These are phyloP conservation scores for Toxotes jaculatrix DNA, from an alignment of 2,113 vertebrate species.

Conservation along the genomic window DNA sequence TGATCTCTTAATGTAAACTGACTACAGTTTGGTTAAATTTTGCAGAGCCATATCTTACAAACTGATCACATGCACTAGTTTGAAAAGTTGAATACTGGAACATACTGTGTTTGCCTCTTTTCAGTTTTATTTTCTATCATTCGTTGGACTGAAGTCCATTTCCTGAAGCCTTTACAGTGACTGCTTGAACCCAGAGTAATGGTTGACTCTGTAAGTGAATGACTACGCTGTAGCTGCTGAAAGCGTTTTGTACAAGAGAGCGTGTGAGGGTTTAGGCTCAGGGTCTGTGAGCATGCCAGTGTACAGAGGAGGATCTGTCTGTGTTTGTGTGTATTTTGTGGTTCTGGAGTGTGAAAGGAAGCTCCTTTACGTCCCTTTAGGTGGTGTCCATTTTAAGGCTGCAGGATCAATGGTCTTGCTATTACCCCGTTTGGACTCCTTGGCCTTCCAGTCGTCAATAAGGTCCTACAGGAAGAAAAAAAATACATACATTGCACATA, in stretches of 20 bases:
- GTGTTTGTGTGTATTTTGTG: constrained; percentile 19
- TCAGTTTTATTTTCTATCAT: background rate
- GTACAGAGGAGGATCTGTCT: constrained; percentile 19
- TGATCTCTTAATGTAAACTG: no score
- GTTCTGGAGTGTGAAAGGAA: constrained; percentile 24
- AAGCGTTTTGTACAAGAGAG: constrained; percentile 31
- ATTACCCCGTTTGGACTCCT: constrained; percentile 94
- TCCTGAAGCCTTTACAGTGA: background rate
- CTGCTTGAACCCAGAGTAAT: constrained; percentile 53
- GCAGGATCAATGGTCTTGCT: constrained; percentile 94
- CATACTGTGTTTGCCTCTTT: background rate
- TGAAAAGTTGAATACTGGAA: background rate
- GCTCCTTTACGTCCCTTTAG: constrained; percentile 92
- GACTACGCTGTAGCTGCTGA: constrained; percentile 34
- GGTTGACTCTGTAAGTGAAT: background rate
- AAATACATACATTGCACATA: background rate
- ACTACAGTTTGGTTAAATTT: background rate
- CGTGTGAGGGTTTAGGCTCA: constrained; percentile 27
- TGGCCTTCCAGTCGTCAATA: constrained; percentile 97
- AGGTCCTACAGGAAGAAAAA: constrained; percentile 87
- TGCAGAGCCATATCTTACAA: background rate
- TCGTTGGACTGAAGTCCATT: background rate
- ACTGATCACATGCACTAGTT: background rate
- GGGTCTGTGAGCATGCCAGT: constrained; percentile 52
- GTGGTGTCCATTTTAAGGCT: constrained; percentile 98